phyloP scores from a whole-genome alignment of 2,797 vertebrate species.

The Mormyrops attenuatus region DNA sequence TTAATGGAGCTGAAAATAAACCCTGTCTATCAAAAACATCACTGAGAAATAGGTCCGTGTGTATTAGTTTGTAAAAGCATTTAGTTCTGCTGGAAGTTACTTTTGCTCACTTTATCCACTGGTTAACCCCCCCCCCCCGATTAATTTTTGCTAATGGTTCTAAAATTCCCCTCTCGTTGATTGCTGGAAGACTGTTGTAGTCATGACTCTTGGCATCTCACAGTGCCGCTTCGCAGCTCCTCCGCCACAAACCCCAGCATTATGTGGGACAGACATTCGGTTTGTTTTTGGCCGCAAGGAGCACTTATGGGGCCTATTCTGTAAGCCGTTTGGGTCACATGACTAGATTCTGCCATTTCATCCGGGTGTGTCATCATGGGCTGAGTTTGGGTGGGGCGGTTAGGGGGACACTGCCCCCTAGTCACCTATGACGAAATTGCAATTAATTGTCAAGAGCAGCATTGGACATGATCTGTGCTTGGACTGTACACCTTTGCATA shows the following conservation, averaged over 20 bases:
- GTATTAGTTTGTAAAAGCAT: neutral
- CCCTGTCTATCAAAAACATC: neutral
- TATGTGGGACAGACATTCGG: neutral
- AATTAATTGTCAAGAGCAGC: neutral
- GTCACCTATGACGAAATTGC: neutral
- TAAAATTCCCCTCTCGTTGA: neutral
- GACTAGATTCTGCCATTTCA: neutral
- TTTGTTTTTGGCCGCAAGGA: neutral
- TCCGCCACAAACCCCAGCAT: neutral
- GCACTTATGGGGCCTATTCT: neutral
- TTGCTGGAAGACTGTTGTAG: neutral
- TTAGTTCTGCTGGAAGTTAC: neutral
- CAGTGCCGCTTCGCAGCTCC: neutral
- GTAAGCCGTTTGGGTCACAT: neutral
- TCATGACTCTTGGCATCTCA: neutral
- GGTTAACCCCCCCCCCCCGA: neutral
- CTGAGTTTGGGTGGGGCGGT: neutral
- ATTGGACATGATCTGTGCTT: neutral
- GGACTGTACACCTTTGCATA: neutral
- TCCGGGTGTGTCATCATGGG: neutral
- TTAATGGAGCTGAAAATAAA: neutral
- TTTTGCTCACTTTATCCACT: neutral
- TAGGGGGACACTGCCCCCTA: neutral
- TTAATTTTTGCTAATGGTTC: neutral
- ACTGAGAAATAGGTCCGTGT: neutral